phyloP scores from a whole-genome alignment of 2,888 invertebrate genomes.

The Desoria tigrina region DNA sequence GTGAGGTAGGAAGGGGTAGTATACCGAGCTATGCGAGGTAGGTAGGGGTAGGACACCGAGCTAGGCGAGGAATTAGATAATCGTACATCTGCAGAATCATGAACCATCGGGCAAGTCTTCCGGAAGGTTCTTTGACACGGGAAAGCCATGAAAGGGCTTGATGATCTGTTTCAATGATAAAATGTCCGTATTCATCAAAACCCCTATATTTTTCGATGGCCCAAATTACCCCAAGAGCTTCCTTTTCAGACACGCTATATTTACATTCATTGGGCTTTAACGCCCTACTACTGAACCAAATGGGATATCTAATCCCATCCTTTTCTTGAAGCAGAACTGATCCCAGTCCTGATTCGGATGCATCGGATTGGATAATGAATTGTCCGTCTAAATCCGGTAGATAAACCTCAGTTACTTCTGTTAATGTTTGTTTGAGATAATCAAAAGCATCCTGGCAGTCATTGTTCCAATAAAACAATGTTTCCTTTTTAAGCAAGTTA shows the following conservation, averaged over 20 bases:
- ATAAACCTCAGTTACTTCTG: slow-evolving; percentile 43
- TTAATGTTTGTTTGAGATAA: slow-evolving; percentile 16
- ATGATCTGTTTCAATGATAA: no score
- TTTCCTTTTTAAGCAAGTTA: slow-evolving; percentile 31
- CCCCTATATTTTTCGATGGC: slow-evolving; percentile 48
- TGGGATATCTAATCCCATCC: no score
- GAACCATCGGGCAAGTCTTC: no score
- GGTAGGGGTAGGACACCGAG: no score
- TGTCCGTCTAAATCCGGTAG: no score
- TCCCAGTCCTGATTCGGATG: no score
- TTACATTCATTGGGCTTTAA: slow-evolving; percentile 45
- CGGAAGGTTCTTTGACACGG: slow-evolving; percentile 35
- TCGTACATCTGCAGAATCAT: no score
- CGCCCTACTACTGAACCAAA: no score
- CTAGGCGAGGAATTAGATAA: slow-evolving; percentile 29
- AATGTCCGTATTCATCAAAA: slow-evolving; percentile 48
- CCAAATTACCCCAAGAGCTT: slow-evolving; percentile 48
- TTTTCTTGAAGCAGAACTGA: no score
- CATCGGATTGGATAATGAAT: no score
- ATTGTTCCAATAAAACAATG: slow-evolving; percentile 23
- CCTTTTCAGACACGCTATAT: slow-evolving; percentile 42
- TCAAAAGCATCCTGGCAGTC: slow-evolving; percentile 25
- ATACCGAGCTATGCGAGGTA: no score
- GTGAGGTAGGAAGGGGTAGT: no score
- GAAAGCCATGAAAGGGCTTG: slow-evolving; percentile 38